These are phyloP conservation scores for Onthophagus taurus DNA, from an alignment of 1,140 invertebrate species.

Conservation along the genomic window DNA sequence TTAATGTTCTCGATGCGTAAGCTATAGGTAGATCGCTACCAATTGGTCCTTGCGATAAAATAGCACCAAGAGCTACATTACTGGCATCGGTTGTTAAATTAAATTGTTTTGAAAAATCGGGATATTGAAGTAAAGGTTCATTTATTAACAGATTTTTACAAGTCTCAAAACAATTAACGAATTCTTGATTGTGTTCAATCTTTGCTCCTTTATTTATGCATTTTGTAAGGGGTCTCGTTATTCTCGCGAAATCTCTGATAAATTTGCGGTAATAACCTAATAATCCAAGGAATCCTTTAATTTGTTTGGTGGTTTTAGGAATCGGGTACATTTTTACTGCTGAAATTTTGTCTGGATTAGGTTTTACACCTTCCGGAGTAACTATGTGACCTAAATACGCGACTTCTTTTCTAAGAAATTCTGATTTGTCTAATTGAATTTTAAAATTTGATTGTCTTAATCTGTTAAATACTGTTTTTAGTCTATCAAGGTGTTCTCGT, in stretches of 20 bases:
- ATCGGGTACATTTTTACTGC: slow-evolving; percentile 28
- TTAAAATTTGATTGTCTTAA: slow-evolving; percentile 21
- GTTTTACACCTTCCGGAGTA: slow-evolving; percentile 33
- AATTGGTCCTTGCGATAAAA: slow-evolving; percentile 25
- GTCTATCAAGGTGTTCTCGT: slow-evolving; percentile 24
- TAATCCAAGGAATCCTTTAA: slow-evolving; percentile 25
- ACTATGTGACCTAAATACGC: slow-evolving; percentile 20
- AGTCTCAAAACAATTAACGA: neutral
- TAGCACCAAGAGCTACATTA: slow-evolving; percentile 27
- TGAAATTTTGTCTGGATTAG: slow-evolving; percentile 35
- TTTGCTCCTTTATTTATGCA: slow-evolving; percentile 12
- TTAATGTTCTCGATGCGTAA: slow-evolving; percentile 10
- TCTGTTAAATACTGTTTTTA: slow-evolving; percentile 27
- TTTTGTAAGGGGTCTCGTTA: slow-evolving; percentile 13
- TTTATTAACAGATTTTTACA: slow-evolving; percentile 5
- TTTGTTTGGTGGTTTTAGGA: slow-evolving; percentile 33
- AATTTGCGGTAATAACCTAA: slow-evolving; percentile 16
- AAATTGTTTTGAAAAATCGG: slow-evolving; percentile 30
- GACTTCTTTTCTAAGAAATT: slow-evolving; percentile 17
- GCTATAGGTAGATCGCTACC: slow-evolving; percentile 20
- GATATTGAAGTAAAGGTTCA: slow-evolving; percentile 15
- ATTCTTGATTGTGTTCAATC: slow-evolving; percentile 7
- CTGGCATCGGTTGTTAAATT: slow-evolving; percentile 31
- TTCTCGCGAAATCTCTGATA: slow-evolving; percentile 15
- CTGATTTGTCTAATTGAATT: slow-evolving; percentile 28